Evolutionary conservation across 2,797 vertebrate genomes (phyloP).

Genomic region (Calcarius lapponicus): DNA sequence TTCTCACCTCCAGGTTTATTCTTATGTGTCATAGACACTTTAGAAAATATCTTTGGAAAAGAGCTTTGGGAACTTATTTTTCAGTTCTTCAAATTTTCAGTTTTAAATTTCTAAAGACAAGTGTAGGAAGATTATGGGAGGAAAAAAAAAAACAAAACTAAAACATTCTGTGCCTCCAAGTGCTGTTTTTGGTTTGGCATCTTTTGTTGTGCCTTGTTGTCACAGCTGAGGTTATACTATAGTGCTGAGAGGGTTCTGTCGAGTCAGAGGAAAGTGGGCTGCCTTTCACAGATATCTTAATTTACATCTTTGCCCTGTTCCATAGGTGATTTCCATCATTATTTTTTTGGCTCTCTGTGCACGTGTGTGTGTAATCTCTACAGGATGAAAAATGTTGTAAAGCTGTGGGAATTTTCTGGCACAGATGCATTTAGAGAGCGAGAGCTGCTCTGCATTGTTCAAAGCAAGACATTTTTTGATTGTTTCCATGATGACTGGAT

Average conservation of each 20-base stretch:
- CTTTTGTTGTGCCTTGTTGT: neutral
- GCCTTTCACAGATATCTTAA: conserved; percentile 54
- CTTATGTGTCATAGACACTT: neutral
- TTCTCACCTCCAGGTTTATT: neutral
- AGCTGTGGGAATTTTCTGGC: conserved; percentile 71
- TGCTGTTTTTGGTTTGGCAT: neutral
- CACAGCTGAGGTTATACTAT: conserved; percentile 5
- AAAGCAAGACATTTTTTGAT: conserved; percentile 73
- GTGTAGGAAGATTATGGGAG: neutral
- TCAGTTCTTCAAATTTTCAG: neutral
- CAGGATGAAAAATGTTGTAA: conserved; percentile 68
- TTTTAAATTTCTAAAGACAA: neutral
- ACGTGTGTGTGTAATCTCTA: conserved; percentile 37
- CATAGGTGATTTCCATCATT: conserved; percentile 48
- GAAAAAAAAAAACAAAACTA: neutral
- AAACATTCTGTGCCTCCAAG: neutral
- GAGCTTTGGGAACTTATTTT: neutral
- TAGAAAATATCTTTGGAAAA: neutral
- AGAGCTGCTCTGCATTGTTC: conserved; percentile 75
- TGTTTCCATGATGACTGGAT: conserved; percentile 80
- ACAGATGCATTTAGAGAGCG: conserved; percentile 74
- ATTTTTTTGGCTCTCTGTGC: neutral
- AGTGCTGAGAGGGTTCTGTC: conserved; percentile 40
- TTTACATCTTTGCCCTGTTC: conserved; percentile 65
- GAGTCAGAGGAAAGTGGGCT: conserved; percentile 40